Percentiles rank a stretch among this genome's conserved stretches.
phyloP scores from a whole-genome alignment of 2,888 invertebrate genomes.

The Philhelius pedissequus region DNA sequence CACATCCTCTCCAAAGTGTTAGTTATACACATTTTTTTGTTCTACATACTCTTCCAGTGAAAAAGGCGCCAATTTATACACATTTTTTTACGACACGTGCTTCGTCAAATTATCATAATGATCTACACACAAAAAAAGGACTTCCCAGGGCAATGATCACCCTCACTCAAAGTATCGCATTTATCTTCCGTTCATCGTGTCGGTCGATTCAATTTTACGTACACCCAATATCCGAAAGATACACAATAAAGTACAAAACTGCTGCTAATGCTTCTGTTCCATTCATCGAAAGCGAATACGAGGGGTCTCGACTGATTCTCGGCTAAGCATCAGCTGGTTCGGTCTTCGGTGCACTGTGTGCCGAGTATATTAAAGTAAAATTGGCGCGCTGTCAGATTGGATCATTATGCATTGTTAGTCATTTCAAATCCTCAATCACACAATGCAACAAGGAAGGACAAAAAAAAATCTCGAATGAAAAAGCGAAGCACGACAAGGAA shows the following conservation, averaged over 20 bases:
- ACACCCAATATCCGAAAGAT: slow-evolving; percentile 33
- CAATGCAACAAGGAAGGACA: slow-evolving; percentile 8
- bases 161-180: slow-evolving; percentile 26
- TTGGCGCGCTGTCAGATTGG: slow-evolving; percentile 67
- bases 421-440: slow-evolving; percentile 58
- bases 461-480: not conserved
- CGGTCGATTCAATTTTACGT: not conserved
- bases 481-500: slow-evolving; percentile 56
- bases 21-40: not conserved
- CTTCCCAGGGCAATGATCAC: slow-evolving; percentile 29
- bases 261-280: slow-evolving; percentile 52
- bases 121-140: slow-evolving; percentile 1
- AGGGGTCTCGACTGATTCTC: not conserved
- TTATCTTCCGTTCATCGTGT: not conserved
- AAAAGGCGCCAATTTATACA: slow-evolving; percentile 56
- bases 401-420: slow-evolving; percentile 65
- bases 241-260: slow-evolving; percentile 56
- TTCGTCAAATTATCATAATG: slow-evolving; percentile 46
- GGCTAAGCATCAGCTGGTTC: slow-evolving; percentile 41
- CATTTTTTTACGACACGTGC: slow-evolving; percentile 60
- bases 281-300: not conserved
- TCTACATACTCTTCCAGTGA: not conserved
- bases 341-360: slow-evolving; percentile 3
- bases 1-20: not conserved
- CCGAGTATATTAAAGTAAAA: not conserved